Evolutionary conservation across 2,113 vertebrate species (phyloP).

Genomic region (Aepyceros melampus): DNA sequence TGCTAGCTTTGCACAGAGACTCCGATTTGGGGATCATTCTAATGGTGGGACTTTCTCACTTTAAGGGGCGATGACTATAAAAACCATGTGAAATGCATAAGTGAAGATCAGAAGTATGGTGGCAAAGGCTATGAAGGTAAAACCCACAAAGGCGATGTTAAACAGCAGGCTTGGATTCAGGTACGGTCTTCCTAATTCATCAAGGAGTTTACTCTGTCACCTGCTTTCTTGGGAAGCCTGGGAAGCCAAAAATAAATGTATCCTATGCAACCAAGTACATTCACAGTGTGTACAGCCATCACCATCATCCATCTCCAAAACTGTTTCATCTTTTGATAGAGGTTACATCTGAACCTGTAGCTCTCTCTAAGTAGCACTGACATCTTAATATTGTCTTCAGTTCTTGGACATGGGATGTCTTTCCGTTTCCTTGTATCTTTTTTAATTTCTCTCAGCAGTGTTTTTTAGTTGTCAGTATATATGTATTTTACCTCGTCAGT

Average conservation of each 20-base stretch:
- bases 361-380: neutral
- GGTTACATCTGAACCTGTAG: neutral
- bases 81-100: constrained; percentile 89
- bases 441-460: neutral
- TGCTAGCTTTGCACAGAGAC: accelerated
- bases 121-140: constrained; percentile 93
- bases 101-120: constrained; percentile 96
- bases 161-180: constrained; percentile 96
- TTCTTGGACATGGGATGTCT: neutral
- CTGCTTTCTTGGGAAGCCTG: neutral
- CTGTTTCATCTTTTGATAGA: neutral
- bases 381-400: neutral
- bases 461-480: neutral
- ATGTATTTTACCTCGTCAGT: neutral
- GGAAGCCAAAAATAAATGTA: neutral
- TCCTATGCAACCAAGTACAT: neutral
- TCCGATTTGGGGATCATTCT: neutral
- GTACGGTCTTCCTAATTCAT: constrained; percentile 61
- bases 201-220: neutral
- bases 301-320: neutral
- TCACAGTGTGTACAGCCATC: neutral
- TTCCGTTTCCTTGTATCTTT: neutral
- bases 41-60: neutral
- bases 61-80: constrained; percentile 93
- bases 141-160: constrained; percentile 91